Evolutionary conservation across 2,888 invertebrate species (phyloP), one percentile per base, ranked within the genome.

Genomic region (Parnassius orleans): DNA sequence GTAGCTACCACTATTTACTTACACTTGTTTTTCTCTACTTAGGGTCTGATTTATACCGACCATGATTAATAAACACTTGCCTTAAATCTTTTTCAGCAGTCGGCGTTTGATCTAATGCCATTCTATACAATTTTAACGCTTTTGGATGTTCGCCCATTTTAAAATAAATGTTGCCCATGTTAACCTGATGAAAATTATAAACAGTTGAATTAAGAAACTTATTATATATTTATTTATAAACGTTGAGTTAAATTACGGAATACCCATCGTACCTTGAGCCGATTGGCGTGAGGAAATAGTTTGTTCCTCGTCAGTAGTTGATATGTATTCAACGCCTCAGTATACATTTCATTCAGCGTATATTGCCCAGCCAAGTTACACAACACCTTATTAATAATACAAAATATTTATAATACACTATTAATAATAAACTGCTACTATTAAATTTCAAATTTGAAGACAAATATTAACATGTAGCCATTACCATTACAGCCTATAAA

Each of bases 151-250:
- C 95, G 69, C 97, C 98, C 93, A 98, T 96, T 87, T 96, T 97
- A 76, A 97, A 97, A 85, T 98, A 98, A 75, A 99, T 98, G 80
- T 99, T 99, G 1, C 99, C 99, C 96, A 99, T 99, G 83, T 99
- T 99, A 0, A 91, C 90, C 91, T 91, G 63, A 58, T 50, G 41
- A 56, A 62, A 43, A 43, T 33, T 14, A 53, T 12, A 9, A 50
- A 50, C 9, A 50, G 10, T 15, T 19, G 33, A 24, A 3, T 48
- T 48, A 53, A 24, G 33, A 53, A 33, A 46, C 15, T 50, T 12
- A 11, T 10, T 7, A n/a, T n/a, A 3, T 11, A 10, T 10, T 43
- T 10, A 10, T 10, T 12, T 5, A 46, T 2, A 46, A 46, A 5
- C 7, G 11, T 46, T 12, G n/a, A 15, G 14, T 44, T 11, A 15